These are phyloP conservation scores for Lucilia cuprina DNA, from an alignment of 1,140 invertebrate genomes.

Conservation along the genomic window DNA sequence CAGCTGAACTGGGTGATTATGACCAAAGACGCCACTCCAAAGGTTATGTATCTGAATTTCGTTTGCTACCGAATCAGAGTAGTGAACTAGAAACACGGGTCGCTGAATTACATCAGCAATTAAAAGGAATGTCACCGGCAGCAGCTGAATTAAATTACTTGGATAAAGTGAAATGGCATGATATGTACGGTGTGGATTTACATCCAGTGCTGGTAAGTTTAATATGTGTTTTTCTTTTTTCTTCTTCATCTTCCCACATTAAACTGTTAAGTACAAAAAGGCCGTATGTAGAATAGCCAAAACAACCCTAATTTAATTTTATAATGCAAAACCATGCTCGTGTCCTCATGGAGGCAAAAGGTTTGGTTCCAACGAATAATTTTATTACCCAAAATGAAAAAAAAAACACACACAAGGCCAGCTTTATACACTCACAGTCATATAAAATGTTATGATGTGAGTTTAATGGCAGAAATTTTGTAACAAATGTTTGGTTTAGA, in stretches of 20 bases:
- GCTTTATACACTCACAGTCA: background rate
- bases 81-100: constrained; percentile 88
- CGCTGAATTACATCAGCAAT: constrained; percentile 83
- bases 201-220: constrained; percentile 68
- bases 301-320: background rate
- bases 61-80: constrained; percentile 92
- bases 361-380: background rate
- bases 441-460: background rate
- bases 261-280: too few relatives aligned
- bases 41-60: constrained; percentile 96
- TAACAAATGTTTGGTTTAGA: background rate
- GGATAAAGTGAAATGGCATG: constrained; percentile 95
- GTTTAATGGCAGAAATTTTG: background rate
- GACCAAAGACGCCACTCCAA: constrained; percentile 87
- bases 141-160: constrained; percentile 88
- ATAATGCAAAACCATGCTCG: background rate
- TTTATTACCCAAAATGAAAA: background rate
- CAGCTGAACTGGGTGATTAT: constrained; percentile 98
- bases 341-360: background rate
- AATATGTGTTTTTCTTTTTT: background rate
- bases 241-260: too few relatives aligned
- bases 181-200: constrained; percentile 97
- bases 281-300: background rate
- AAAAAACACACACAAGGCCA: background rate
- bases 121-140: constrained; percentile 68